These are phyloP conservation scores for Vombatus ursinus DNA, from an alignment of 2,113 vertebrate species.

Conservation along the genomic window DNA sequence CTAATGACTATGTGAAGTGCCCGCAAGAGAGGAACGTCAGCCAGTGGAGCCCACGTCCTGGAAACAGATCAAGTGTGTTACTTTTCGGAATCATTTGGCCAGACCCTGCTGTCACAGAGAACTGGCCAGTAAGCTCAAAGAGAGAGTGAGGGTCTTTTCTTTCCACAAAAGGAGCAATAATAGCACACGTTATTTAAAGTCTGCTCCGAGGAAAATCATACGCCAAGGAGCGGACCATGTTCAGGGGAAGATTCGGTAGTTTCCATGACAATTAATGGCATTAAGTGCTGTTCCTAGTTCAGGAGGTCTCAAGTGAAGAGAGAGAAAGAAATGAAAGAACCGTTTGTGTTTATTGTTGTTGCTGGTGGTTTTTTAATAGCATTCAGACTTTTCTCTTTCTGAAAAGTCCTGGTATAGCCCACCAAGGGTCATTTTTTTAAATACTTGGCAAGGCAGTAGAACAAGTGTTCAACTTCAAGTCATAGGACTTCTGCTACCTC, in stretches of 20 bases:
- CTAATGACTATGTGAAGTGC: background rate
- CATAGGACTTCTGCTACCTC: background rate
- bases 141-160: conserved; percentile 2
- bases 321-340: conserved; percentile 30
- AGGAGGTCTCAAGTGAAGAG: conserved; percentile 63
- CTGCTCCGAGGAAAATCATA: conserved; percentile 51
- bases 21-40: background rate
- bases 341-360: conserved; percentile 5
- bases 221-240: conserved; percentile 64
- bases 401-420: conserved; percentile 58
- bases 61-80: background rate
- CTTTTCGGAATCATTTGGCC: conserved; percentile 22
- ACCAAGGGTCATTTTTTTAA: conserved; percentile 59
- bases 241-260: conserved; percentile 66
- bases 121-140: background rate
- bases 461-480: background rate
- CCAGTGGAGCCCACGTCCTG: background rate
- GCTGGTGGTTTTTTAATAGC: conserved; percentile 46
- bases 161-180: conserved; percentile 39
- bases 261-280: conserved; percentile 79
- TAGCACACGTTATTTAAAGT: conserved; percentile 51
- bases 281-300: conserved; percentile 71
- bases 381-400: conserved; percentile 30
- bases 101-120: background rate
- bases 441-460: conserved; percentile 40